Conservation (phyloP, 2,888 invertebrate species). For the Palloptera scutellata region DNA sequence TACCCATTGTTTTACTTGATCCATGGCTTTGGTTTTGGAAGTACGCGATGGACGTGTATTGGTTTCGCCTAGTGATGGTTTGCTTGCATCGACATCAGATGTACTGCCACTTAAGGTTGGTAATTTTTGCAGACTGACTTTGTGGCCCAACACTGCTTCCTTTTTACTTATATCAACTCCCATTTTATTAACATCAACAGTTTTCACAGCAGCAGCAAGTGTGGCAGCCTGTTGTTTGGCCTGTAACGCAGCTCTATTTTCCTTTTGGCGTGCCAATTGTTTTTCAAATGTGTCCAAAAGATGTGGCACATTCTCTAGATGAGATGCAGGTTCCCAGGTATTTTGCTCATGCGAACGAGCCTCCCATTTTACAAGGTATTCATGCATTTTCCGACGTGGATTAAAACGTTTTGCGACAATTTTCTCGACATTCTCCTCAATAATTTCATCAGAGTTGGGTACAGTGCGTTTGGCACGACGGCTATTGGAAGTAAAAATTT, state of each 20-base stretch:
- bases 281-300: slow-evolving; percentile 83
- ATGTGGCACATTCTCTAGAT: slow-evolving; percentile 79
- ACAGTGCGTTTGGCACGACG: slow-evolving; percentile 58
- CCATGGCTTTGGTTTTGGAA: slow-evolving; percentile 81
- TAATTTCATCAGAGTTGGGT: slow-evolving; percentile 60
- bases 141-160: slow-evolving; percentile 60
- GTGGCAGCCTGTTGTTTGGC: slow-evolving; percentile 51
- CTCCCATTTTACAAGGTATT: slow-evolving; percentile 88
- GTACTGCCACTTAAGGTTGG: slow-evolving; percentile 20
- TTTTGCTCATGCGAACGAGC: slow-evolving; percentile 81
- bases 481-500: slow-evolving; percentile 41
- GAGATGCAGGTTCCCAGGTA: slow-evolving; percentile 84
- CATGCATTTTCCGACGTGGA: slow-evolving; percentile 78
- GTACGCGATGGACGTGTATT: slow-evolving; percentile 58
- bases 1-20: slow-evolving; percentile 87
- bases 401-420: slow-evolving; percentile 85
- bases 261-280: slow-evolving; percentile 78
- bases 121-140: slow-evolving; percentile 41
- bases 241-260: slow-evolving; percentile 69
- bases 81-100: slow-evolving; percentile 26
- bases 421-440: slow-evolving; percentile 81
- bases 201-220: slow-evolving; percentile 40
- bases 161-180: slow-evolving; percentile 40
- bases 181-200: slow-evolving; percentile 61
- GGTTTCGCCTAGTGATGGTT: slow-evolving; percentile 53